Evolutionary conservation across 1,140 invertebrate species (phyloP), one percentile per base, ranked within the genome.

Genomic region (Oscheius sp.): DNA sequence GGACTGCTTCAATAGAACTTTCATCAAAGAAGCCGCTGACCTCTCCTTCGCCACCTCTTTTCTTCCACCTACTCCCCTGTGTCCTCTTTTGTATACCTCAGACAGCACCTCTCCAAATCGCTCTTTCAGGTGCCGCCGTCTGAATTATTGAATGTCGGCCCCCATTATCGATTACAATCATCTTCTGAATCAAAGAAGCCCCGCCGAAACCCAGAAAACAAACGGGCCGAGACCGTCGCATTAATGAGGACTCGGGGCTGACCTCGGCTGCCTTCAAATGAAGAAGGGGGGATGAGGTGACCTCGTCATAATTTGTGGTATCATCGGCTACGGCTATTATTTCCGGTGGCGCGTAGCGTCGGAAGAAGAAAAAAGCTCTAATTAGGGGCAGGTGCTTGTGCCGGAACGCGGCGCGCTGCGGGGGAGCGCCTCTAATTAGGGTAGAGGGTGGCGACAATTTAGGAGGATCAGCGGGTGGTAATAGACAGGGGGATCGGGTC

Each of bases 371-470:
- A 55, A 55, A 55, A 55, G 49, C 15, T 20, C 38, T 55, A 55
- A 55, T 55, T 55, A 55, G 7, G 49, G 49, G 7, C 49, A 55
- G 49, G 49, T 55, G 49, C 28, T 26, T 55, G 7, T 55, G 49
- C 7, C 49, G 49, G 49, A 55, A 55, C 49, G 49, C 49, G 15
- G 15, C 23, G 7, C 23, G 4, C 49, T 4, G 7, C 7, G 49
- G 23, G 49, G 49, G 49, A 13, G 15, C 49, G 23, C 28, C 49
- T 13, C 49, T 55, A 13, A 55, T 55, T 42, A 7, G n/a, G n/a
- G n/a, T n/a, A n/a, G n/a, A n/a, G n/a, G n/a, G n/a, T n/a, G n/a
- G n/a, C n/a, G n/a, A n/a, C n/a, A n/a, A n/a, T n/a, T n/a, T n/a
- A n/a, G n/a, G n/a, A n/a, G n/a, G n/a, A n/a, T n/a, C n/a, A n/a